These are phyloP conservation scores for Podiceps cristatus DNA, from an alignment of 2,113 vertebrate genomes.

Conservation along the genomic window DNA sequence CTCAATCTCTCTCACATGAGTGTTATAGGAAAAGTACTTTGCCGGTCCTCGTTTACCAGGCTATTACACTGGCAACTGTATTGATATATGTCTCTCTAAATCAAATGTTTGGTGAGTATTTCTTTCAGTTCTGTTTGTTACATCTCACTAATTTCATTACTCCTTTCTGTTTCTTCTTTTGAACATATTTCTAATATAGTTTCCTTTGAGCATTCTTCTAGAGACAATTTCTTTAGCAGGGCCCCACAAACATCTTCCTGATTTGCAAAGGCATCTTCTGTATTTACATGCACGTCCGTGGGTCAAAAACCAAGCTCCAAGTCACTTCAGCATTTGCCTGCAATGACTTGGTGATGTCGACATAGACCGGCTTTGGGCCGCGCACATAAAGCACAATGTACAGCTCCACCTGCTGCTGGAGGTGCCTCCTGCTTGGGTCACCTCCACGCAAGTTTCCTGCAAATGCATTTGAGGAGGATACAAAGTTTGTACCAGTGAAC, in stretches of 20 bases:
- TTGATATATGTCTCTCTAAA: not conserved
- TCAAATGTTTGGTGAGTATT: not conserved
- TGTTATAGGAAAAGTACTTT: not conserved
- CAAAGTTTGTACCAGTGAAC: not conserved
- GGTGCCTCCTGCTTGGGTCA: not conserved
- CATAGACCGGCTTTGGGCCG: fast-evolving
- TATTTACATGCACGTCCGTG: not conserved
- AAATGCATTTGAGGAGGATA: not conserved
- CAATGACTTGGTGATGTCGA: not conserved
- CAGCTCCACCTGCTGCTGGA: slow-evolving; percentile 52
- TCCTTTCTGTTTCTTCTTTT: not conserved
- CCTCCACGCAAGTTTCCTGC: not conserved
- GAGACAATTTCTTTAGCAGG: not conserved
- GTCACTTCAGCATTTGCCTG: not conserved
- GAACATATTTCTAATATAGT: not conserved
- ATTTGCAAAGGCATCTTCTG: not conserved
- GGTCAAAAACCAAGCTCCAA: not conserved
- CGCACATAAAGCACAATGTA: fast-evolving
- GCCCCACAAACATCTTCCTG: not conserved
- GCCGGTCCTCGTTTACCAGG: not conserved
- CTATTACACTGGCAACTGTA: not conserved
- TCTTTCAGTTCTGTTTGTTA: not conserved
- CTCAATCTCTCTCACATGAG: not conserved
- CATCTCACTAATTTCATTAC: not conserved
- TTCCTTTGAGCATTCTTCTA: not conserved